phyloP scores from a whole-genome alignment of 2,888 invertebrate species.

The Iselma pallidipennis region DNA sequence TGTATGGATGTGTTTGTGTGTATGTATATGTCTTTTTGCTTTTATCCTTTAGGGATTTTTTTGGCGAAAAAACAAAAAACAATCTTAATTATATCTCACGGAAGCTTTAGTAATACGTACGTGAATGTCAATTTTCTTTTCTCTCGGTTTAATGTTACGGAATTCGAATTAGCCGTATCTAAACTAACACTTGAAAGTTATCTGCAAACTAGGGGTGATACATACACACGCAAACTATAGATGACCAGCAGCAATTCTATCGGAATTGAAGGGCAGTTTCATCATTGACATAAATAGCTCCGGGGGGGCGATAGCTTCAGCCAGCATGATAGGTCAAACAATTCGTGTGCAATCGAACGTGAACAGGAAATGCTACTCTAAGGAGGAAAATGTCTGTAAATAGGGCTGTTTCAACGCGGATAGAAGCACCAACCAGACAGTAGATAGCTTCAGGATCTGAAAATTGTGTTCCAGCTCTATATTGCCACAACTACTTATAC shows the following conservation, averaged over 20 bases:
- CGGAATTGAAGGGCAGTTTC: conserved; percentile 44
- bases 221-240: not conserved
- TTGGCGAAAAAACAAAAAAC: not conserved
- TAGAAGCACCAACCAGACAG: conserved; percentile 37
- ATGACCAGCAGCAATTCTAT: conserved; percentile 26
- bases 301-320: conserved; percentile 30
- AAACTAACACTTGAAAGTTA: conserved; percentile 45
- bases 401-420: conserved; percentile 51
- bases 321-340: conserved; percentile 55
- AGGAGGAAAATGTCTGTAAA: conserved; percentile 57
- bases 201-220: conserved; percentile 37
- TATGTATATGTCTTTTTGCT: not conserved
- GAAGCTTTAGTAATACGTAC: conserved; percentile 9
- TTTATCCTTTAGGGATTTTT: too few relatives aligned
- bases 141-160: conserved; percentile 39
- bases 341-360: conserved; percentile 56
- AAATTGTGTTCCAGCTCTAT: not conserved
- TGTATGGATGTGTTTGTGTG: not conserved
- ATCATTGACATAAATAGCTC: conserved; percentile 46
- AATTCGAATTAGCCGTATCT: conserved; percentile 45
- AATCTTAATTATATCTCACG: conserved; percentile 22
- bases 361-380: conserved; percentile 56
- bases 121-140: conserved; percentile 3
- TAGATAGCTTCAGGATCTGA: not conserved
- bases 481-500: conserved; percentile 21